Base-by-base conservation (phyloP, 2,797 vertebrate genomes). In the Characodon lateralis region DNA sequence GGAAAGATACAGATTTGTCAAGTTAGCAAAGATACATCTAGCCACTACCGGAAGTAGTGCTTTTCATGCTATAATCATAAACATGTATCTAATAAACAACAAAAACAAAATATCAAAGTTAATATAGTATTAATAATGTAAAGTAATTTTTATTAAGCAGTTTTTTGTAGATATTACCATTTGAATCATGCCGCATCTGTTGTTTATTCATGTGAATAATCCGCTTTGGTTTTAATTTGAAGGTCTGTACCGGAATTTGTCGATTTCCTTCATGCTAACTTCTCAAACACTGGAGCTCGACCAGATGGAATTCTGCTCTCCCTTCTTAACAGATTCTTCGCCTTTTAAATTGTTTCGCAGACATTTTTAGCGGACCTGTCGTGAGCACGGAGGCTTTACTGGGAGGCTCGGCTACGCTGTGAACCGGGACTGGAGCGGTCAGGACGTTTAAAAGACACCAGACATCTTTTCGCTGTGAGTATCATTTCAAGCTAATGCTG, bases 301-400 rank as follows among this genome's bases (percentile, higher is more conserved):
- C 82, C 89, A 92, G 89, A 93, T 91, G 91, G 92, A 89, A 93
- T 90, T 86, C 82, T 79, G 92, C 89, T 84, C 92, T 93, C 89
- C 76, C 85, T 93, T 93, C 91, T 89, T 88, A 85, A 89, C 91
- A 77, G 87, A 93, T 87, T 92, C 85, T 83, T 59, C 89, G 81
- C 89, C 79, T 88, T 93, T 89, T 89, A 88, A 92, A 88, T 89
- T 86, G 94, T 93, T 76, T 85, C 87, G 79, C 81, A 85, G 79
- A 81, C 93, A 92, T 93, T 92, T 95, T 95, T 94, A 93, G 95
- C 92, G 91, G 95, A 96, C 94, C 95, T 96, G 94, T 95, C 89
- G 90, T 92, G 95, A 96, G 91, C 86, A 89, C 92, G 86, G 39
- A 88, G 83, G 88, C 83, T 78, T 68, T 24, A 82, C 83, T 71